These are phyloP conservation scores for Atrina japonica DNA, from an alignment of 2,888 invertebrate genomes.

Conservation along the genomic window DNA sequence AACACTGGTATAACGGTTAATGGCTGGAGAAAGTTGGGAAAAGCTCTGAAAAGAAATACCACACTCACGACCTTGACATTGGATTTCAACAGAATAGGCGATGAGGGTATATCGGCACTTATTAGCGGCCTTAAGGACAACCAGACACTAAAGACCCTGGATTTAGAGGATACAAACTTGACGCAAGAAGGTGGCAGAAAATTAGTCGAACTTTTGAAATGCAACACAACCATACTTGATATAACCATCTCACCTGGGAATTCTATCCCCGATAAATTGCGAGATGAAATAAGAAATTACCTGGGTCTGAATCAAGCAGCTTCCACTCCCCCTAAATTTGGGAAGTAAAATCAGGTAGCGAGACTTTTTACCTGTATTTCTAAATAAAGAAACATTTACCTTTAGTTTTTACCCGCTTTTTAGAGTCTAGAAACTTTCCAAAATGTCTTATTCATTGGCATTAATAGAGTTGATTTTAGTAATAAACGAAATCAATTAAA, in stretches of 20 bases:
- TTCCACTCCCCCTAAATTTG: too few relatives aligned
- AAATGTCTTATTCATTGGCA: too few relatives aligned
- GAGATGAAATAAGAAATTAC: conserved; percentile 64
- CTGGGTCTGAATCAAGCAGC: conserved; percentile 61
- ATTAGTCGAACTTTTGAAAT: conserved; percentile 66
- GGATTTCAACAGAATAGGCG: conserved; percentile 72
- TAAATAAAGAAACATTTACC: too few relatives aligned
- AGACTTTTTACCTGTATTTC: not conserved
- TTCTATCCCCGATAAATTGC: conserved; percentile 51
- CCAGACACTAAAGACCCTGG: conserved; percentile 59
- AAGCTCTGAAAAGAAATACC: conserved; percentile 66
- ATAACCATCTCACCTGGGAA: conserved; percentile 71
- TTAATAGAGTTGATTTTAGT: too few relatives aligned
- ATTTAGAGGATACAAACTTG: conserved; percentile 70
- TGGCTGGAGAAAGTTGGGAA: conserved; percentile 70
- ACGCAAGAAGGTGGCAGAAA: conserved; percentile 63
- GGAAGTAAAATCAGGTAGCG: not conserved
- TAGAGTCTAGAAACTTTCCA: too few relatives aligned
- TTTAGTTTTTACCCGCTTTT: too few relatives aligned
- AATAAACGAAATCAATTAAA: too few relatives aligned
- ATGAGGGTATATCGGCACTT: conserved; percentile 66
- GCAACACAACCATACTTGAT: conserved; percentile 69
- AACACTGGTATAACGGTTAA: conserved; percentile 57
- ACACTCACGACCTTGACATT: conserved; percentile 66
- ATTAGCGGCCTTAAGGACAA: conserved; percentile 68